phyloP scores from a whole-genome alignment of 2,113 vertebrate species.

The Lophius piscatorius region DNA sequence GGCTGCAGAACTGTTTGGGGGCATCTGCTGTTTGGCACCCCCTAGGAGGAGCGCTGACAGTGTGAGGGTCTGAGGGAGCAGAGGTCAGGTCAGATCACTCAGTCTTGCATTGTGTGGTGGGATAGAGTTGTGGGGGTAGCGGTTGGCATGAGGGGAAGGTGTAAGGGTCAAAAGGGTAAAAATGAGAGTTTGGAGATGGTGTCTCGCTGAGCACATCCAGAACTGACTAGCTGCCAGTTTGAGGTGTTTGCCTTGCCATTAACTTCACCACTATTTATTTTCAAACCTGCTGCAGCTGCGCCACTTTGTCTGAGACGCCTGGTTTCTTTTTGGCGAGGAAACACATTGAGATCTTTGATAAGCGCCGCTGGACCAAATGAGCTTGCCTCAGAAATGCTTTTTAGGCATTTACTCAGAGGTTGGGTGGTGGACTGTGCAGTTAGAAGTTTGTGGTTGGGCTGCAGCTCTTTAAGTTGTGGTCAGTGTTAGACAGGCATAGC shows the following conservation, averaged over 20 bases:
- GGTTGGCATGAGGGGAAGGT: slow-evolving; percentile 32
- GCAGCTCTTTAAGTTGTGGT: slow-evolving; percentile 46
- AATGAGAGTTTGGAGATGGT: slow-evolving; percentile 71
- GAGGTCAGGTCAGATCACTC: slow-evolving; percentile 73
- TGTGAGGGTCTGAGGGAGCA: slow-evolving; percentile 58
- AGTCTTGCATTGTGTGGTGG: slow-evolving; percentile 45
- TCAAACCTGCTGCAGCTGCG: slow-evolving; percentile 58
- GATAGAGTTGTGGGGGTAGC: slow-evolving; percentile 21
- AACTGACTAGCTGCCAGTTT: slow-evolving; percentile 65
- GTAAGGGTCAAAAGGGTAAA: slow-evolving; percentile 66
- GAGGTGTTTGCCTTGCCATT: slow-evolving; percentile 78
- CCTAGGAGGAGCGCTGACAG: slow-evolving; percentile 70
- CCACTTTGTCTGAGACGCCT: slow-evolving; percentile 53
- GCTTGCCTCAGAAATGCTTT: slow-evolving; percentile 27
- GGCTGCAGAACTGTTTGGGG: slow-evolving; percentile 47
- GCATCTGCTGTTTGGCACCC: slow-evolving; percentile 53
- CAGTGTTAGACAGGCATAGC: slow-evolving; percentile 55
- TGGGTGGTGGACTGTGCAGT: slow-evolving; percentile 23
- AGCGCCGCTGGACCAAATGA: slow-evolving; percentile 23
- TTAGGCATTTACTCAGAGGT: slow-evolving; percentile 14
- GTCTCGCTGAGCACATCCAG: slow-evolving; percentile 77
- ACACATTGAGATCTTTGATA: slow-evolving; percentile 49
- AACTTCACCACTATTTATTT: slow-evolving; percentile 74
- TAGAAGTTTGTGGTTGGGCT: slow-evolving; percentile 43
- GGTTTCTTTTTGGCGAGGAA: slow-evolving; percentile 36